phyloP scores from a whole-genome alignment of 2,113 vertebrate species.

The Notarius lentiginosus region DNA sequence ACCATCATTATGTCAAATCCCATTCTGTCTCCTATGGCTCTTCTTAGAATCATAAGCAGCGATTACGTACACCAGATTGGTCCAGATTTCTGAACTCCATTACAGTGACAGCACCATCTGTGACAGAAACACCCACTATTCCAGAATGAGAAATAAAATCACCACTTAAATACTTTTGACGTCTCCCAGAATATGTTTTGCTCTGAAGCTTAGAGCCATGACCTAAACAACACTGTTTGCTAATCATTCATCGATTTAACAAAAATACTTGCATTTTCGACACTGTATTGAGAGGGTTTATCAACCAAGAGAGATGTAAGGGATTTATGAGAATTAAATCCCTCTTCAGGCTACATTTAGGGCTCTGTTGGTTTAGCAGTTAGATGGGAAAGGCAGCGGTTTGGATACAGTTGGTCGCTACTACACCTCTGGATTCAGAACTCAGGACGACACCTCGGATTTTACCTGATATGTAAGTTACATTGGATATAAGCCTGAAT shows the following conservation, averaged over 20 bases:
- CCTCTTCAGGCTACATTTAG: background rate
- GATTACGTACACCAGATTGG: slow-evolving; percentile 26
- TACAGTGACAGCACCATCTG: slow-evolving; percentile 23
- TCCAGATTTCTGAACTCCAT: slow-evolving; percentile 18
- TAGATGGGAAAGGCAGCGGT: background rate
- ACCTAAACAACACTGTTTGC: background rate
- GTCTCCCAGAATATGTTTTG: background rate
- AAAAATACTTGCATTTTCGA: background rate
- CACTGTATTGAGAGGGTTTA: background rate
- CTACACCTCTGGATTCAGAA: no score
- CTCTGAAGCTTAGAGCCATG: background rate
- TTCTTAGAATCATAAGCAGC: background rate
- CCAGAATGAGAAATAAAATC: slow-evolving; percentile 9
- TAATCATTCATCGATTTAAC: background rate
- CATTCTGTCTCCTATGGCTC: background rate
- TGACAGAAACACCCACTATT: background rate
- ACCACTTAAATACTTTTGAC: slow-evolving; percentile 10
- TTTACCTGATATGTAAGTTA: background rate
- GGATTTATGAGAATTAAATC: background rate
- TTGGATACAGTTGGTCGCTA: background rate
- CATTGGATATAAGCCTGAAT: background rate
- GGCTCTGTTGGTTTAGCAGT: background rate
- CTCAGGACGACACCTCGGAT: background rate
- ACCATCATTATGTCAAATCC: background rate
- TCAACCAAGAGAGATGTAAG: background rate